These are phyloP conservation scores for Ptiloglossa arizonensis DNA, from an alignment of 1,140 invertebrate genomes.

Conservation along the genomic window DNA sequence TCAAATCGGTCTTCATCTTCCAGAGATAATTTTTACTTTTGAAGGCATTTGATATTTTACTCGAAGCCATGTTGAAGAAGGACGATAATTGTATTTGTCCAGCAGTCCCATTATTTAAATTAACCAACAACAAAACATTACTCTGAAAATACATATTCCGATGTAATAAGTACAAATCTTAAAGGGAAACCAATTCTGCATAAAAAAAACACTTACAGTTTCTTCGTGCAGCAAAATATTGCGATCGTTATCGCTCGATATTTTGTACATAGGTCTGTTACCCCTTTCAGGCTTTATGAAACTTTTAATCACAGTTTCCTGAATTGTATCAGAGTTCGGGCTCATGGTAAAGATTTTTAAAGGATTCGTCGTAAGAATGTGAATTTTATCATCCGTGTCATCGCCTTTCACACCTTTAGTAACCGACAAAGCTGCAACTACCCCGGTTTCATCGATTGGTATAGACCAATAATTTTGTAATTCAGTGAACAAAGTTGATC, in stretches of 20 bases:
- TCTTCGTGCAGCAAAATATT: slow-evolving; percentile 76
- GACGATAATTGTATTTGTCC: slow-evolving; percentile 70
- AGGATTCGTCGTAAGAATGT: slow-evolving; percentile 82
- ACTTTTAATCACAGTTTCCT: slow-evolving; percentile 70
- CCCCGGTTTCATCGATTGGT: slow-evolving; percentile 82
- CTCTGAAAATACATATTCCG: slow-evolving; percentile 66
- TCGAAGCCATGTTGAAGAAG: slow-evolving; percentile 72
- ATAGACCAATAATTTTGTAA: slow-evolving; percentile 83
- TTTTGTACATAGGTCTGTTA: slow-evolving; percentile 64
- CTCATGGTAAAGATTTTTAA: slow-evolving; percentile 81
- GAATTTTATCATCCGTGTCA: slow-evolving; percentile 78
- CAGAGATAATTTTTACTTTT: slow-evolving; percentile 60
- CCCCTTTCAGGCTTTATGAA: slow-evolving; percentile 63
- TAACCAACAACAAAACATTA: slow-evolving; percentile 71
- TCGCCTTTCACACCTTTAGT: slow-evolving; percentile 75
- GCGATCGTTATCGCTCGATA: slow-evolving; percentile 68
- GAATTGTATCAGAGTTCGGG: slow-evolving; percentile 69
- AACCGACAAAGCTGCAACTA: slow-evolving; percentile 81
- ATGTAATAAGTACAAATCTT: neutral
- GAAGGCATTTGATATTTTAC: slow-evolving; percentile 73
- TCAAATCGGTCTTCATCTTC: slow-evolving; percentile 73
- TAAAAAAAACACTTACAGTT: slow-evolving; percentile 70
- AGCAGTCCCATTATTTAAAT: slow-evolving; percentile 66
- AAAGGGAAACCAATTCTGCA: neutral
- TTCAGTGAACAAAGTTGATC: slow-evolving; percentile 83